These are phyloP conservation scores for Anguilla rostrata DNA, from an alignment of 2,113 vertebrate genomes.

Conservation along the genomic window DNA sequence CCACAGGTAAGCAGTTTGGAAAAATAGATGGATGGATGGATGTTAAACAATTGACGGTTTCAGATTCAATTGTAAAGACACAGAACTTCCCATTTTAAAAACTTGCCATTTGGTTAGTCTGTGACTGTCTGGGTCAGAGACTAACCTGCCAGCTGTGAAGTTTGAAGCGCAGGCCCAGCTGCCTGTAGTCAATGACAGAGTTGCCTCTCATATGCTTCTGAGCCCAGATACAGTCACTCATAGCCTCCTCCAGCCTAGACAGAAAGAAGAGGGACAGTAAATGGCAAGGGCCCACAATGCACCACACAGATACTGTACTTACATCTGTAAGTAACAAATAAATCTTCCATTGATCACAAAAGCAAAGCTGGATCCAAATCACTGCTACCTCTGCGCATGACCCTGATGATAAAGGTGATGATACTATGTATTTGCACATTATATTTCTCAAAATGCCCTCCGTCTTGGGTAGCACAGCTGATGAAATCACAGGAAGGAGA, in stretches of 20 bases:
- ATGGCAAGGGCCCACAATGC: background rate
- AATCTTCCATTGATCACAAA: too few species aligned
- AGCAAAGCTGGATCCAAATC: too few species aligned
- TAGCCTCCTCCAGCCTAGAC: constrained; percentile 77
- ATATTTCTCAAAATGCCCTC: too few species aligned
- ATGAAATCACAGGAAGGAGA: too few species aligned
- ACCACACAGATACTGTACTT: too few species aligned
- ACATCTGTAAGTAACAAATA: background rate
- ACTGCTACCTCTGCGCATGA: too few species aligned
- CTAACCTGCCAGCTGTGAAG: constrained; percentile 86
- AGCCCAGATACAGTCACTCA: constrained; percentile 77
- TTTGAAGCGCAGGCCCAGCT: constrained; percentile 82
- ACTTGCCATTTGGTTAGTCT: background rate
- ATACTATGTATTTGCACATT: too few species aligned
- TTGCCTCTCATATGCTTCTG: constrained; percentile 79
- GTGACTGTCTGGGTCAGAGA: background rate
- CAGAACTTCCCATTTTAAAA: background rate
- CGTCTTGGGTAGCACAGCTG: too few species aligned
- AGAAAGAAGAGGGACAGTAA: background rate
- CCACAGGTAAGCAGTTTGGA: too few species aligned
- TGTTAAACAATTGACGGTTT: background rate
- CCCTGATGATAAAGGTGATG: too few species aligned
- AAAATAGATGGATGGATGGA: too few species aligned
- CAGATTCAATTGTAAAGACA: background rate
- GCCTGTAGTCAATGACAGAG: constrained; percentile 82